Percentiles rank a stretch among this genome's conserved stretches.
Evolutionary conservation across 2,888 invertebrate species (phyloP).

Genomic region (Noctua comes): DNA sequence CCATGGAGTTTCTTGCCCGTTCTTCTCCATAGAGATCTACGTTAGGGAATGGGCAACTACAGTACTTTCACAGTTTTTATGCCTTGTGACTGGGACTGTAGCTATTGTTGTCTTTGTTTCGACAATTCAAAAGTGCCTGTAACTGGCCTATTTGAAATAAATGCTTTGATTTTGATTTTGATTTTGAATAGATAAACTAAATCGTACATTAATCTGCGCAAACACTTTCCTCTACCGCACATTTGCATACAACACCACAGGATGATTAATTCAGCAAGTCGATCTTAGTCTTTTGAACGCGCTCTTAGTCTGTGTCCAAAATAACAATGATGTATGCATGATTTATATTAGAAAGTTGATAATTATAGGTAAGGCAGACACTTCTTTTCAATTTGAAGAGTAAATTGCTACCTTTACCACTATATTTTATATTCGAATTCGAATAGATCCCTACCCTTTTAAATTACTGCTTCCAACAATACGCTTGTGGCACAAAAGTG

Average conservation of each 20-base stretch:
- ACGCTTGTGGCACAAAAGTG: slow-evolving; percentile 7
- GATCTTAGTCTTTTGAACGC: slow-evolving; percentile 3
- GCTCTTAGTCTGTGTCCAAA: background rate
- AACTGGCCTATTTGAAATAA: too few species aligned
- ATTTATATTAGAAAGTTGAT: slow-evolving; percentile 11
- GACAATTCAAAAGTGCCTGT: too few species aligned
- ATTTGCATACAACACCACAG: background rate
- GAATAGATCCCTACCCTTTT: background rate
- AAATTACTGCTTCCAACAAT: slow-evolving; percentile 2
- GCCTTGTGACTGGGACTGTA: too few species aligned
- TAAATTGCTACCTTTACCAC: background rate
- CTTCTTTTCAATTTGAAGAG: background rate
- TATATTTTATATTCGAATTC: background rate
- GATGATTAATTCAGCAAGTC: slow-evolving; percentile 25
- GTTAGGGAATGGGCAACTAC: too few species aligned
- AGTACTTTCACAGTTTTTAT: too few species aligned
- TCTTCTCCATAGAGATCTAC: too few species aligned
- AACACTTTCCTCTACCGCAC: background rate
- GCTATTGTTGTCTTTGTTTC: too few species aligned
- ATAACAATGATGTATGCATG: background rate
- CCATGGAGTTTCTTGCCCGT: too few species aligned
- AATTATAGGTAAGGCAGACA: background rate
- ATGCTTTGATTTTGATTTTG: too few species aligned
- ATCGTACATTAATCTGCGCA: background rate
- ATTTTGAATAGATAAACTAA: slow-evolving; percentile 3